phyloP scores from a whole-genome alignment of 2,888 invertebrate species.

The Drosophila leonis region DNA sequence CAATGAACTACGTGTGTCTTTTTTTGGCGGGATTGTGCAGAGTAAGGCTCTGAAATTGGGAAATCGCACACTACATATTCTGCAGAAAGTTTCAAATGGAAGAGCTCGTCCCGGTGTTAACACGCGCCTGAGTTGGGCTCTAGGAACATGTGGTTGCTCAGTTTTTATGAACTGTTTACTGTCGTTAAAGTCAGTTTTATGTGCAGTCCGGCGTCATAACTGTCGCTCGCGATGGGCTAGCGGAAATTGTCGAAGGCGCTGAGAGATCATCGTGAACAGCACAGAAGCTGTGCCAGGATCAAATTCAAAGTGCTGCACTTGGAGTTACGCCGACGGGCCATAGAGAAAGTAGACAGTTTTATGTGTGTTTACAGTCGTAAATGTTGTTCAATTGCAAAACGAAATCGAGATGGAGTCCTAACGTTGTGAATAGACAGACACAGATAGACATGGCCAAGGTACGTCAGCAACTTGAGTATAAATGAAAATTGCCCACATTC shows the following conservation, averaged over 20 bases:
- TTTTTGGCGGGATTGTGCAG: background rate
- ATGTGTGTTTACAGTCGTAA: conserved; percentile 84
- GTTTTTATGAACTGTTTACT: conserved; percentile 78
- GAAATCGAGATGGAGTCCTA: conserved; percentile 25
- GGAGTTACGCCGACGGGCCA: conserved; percentile 35
- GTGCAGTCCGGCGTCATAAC: conserved; percentile 72
- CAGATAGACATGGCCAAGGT: conserved; percentile 9
- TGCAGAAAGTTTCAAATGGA: background rate
- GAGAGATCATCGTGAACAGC: conserved; percentile 57
- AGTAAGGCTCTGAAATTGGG: background rate
- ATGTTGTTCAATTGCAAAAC: conserved; percentile 78
- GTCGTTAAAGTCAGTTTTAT: conserved; percentile 81
- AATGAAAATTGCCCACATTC: conserved; percentile 63
- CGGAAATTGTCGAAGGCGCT: conserved; percentile 72
- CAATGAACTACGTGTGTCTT: too few species aligned
- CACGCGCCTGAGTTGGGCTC: conserved; percentile 37
- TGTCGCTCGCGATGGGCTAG: conserved; percentile 69
- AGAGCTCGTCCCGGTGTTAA: conserved; percentile 10
- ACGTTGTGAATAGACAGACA: conserved; percentile 4
- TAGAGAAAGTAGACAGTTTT: conserved; percentile 74
- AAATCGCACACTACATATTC: background rate
- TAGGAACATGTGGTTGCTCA: conserved; percentile 44
- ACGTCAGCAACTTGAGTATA: background rate
- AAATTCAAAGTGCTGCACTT: conserved; percentile 65
- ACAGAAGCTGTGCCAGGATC: conserved; percentile 68